Evolutionary conservation across 2,888 invertebrate genomes (phyloP).

Genomic region (Chrysodeixis includens): DNA sequence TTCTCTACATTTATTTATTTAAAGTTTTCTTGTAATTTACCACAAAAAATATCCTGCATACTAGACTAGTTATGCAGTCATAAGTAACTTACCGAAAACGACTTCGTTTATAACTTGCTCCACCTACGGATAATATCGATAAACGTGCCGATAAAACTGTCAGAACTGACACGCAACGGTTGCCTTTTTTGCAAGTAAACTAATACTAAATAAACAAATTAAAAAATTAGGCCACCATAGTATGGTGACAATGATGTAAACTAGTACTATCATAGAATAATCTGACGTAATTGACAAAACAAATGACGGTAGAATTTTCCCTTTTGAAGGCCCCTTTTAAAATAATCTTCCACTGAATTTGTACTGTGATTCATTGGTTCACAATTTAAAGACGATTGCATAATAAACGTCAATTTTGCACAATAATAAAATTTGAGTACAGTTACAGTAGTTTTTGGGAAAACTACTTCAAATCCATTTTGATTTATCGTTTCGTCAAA

Average conservation of each 20-base stretch:
- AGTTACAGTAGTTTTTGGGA: neutral
- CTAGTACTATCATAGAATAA: neutral
- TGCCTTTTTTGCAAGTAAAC: constrained; percentile 56
- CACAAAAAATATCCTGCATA: too few relatives aligned
- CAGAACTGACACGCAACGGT: constrained; percentile 74
- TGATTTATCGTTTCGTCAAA: neutral
- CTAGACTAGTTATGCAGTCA: too few relatives aligned
- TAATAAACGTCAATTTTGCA: neutral
- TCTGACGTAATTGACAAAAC: neutral
- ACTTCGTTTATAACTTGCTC: constrained; percentile 39
- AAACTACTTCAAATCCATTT: neutral
- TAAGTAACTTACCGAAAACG: too few relatives aligned
- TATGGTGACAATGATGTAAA: neutral
- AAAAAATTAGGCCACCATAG: neutral
- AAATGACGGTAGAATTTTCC: neutral
- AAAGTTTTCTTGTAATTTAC: too few relatives aligned
- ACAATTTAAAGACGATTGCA: neutral
- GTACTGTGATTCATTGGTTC: neutral
- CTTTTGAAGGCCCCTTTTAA: too few relatives aligned
- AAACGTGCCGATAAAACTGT: constrained; percentile 75
- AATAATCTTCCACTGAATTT: neutral
- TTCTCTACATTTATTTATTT: too few relatives aligned
- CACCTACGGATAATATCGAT: constrained; percentile 62
- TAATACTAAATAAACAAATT: neutral
- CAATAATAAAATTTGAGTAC: too few relatives aligned